These are phyloP conservation scores for Bombus balteatus DNA, from an alignment of 1,140 invertebrate species.

Conservation along the genomic window DNA sequence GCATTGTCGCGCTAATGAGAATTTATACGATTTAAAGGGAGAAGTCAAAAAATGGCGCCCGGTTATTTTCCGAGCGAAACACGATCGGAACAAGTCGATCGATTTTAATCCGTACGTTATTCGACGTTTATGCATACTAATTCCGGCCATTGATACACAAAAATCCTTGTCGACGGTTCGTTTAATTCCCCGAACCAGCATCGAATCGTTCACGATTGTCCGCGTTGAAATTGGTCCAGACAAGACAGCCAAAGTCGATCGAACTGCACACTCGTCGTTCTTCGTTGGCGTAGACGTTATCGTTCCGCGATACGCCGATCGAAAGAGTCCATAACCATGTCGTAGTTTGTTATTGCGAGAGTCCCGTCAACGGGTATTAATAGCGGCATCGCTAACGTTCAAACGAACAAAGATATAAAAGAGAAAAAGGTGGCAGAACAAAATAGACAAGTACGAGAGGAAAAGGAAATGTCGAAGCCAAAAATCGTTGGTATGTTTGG, in stretches of 20 bases:
- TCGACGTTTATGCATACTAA: slow-evolving; percentile 30
- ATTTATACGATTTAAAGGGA: slow-evolving; percentile 36
- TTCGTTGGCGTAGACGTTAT: slow-evolving; percentile 38
- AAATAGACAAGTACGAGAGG: no score
- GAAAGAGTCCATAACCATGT: slow-evolving; percentile 46
- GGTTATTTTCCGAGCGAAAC: neutral
- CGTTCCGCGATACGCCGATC: slow-evolving; percentile 35
- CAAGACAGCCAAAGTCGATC: slow-evolving; percentile 7
- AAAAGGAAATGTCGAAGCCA: neutral
- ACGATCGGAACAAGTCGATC: neutral
- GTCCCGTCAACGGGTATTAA: slow-evolving; percentile 52
- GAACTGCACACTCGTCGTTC: neutral
- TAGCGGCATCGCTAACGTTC: slow-evolving; percentile 31
- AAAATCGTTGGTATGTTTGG: neutral
- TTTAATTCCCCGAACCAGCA: neutral
- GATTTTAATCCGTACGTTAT: slow-evolving; percentile 31
- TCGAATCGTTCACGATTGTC: slow-evolving; percentile 12
- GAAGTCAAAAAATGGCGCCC: neutral
- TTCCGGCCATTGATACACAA: neutral
- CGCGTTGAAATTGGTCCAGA: no score
- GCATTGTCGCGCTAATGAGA: slow-evolving; percentile 41
- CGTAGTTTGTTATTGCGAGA: slow-evolving; percentile 52
- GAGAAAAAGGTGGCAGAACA: neutral
- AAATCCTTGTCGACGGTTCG: neutral
- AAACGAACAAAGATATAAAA: neutral